phyloP scores from a whole-genome alignment of 1,140 invertebrate species.

The Bombyx mandarina region DNA sequence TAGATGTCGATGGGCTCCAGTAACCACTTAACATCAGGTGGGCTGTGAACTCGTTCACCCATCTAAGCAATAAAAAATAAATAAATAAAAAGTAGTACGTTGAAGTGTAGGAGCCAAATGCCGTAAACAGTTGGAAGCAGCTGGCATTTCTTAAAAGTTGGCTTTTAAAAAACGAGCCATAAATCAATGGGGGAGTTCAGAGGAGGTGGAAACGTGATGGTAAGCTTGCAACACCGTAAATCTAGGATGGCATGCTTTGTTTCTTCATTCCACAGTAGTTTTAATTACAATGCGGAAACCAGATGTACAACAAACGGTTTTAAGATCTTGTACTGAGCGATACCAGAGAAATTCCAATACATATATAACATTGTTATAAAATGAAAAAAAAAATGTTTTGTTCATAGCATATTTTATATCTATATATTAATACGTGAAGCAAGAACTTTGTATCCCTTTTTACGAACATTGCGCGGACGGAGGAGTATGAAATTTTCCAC shows the following conservation, averaged over 20 bases:
- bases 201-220: conserved; percentile 45
- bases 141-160: conserved; percentile 57
- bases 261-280: conserved; percentile 28
- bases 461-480: too few species aligned
- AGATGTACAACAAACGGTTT: background rate
- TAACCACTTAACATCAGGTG: too few species aligned
- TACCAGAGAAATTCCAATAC: too few species aligned
- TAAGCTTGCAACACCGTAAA: conserved; percentile 41
- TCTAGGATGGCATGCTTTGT: conserved; percentile 39
- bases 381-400: too few species aligned
- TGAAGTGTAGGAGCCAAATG: conserved; percentile 58
- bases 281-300: conserved; percentile 27
- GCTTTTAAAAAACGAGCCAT: conserved; percentile 55
- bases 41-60: too few species aligned
- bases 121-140: conserved; percentile 63
- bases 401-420: too few species aligned
- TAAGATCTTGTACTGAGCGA: background rate
- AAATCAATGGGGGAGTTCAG: conserved; percentile 61
- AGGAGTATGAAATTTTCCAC: too few species aligned
- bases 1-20: too few species aligned
- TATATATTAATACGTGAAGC: too few species aligned
- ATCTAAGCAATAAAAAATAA: too few species aligned
- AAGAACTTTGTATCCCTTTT: too few species aligned
- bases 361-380: too few species aligned
- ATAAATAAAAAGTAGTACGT: conserved; percentile 32